phyloP scores from a whole-genome alignment of 2,888 invertebrate genomes.

The Drosophila longiperda region DNA sequence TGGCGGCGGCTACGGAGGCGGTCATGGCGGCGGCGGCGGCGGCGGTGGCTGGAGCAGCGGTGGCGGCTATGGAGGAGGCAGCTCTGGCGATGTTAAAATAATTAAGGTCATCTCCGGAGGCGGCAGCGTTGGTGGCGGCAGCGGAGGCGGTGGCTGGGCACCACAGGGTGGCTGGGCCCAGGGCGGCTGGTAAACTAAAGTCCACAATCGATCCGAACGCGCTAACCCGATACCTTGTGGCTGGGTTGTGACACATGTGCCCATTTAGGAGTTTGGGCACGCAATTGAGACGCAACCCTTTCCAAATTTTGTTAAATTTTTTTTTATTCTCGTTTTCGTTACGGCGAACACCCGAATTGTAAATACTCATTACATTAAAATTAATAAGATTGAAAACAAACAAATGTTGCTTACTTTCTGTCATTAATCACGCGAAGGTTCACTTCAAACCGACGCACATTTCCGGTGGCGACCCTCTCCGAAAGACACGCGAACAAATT shows the following conservation, averaged over 20 bases:
- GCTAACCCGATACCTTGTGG: constrained; percentile 7
- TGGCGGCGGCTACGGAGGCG: constrained; percentile 20
- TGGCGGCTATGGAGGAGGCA: constrained; percentile 27
- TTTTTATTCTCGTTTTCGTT: constrained; percentile 24
- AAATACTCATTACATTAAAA: constrained; percentile 50
- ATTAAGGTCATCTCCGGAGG: constrained; percentile 48
- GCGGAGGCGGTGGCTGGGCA: constrained; percentile 58
- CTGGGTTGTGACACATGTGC: constrained; percentile 1
- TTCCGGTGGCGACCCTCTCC: constrained; percentile 14
- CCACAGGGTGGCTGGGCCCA: constrained; percentile 65
- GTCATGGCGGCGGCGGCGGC: constrained; percentile 31
- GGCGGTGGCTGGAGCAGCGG: constrained; percentile 31
- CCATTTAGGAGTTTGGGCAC: constrained; percentile 5
- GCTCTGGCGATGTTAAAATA: constrained; percentile 43
- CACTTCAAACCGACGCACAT: not conserved
- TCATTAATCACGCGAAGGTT: constrained; percentile 28
- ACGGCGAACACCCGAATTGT: constrained; percentile 35
- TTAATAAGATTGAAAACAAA: constrained; percentile 23
- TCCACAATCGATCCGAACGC: constrained; percentile 4
- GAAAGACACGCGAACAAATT: constrained; percentile 9
- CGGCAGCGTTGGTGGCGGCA: constrained; percentile 25
- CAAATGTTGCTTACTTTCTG: constrained; percentile 9
- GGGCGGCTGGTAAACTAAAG: constrained; percentile 58
- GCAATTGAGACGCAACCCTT: constrained; percentile 17
- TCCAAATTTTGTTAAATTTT: constrained; percentile 21